Evolutionary conservation across 2,113 vertebrate genomes (phyloP).

Genomic region (Pedetes capensis): DNA sequence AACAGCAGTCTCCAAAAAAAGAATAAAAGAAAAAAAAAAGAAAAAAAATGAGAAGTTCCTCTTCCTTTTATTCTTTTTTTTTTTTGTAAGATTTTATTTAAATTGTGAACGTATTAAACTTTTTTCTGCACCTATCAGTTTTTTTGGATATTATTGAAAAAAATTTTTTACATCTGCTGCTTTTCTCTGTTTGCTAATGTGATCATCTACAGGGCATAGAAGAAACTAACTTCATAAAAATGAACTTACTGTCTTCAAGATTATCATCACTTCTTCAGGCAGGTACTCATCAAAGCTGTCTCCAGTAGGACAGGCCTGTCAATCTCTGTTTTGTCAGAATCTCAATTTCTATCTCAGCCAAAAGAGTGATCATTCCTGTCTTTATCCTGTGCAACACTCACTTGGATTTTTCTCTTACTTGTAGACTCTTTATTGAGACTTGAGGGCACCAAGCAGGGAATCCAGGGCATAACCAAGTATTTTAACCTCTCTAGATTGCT

Average conservation of each 20-base stretch:
- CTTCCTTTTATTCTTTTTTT: neutral
- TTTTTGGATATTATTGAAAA: neutral
- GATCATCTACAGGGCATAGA: neutral
- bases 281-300: conserved; percentile 88
- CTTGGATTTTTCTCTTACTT: neutral
- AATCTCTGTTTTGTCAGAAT: conserved; percentile 96
- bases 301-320: conserved; percentile 89
- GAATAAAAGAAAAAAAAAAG: too few species aligned
- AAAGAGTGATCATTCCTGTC: conserved; percentile 91
- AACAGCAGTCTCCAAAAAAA: neutral
- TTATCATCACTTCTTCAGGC: conserved; percentile 88
- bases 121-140: neutral
- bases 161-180: neutral
- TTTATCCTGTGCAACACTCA: too few species aligned
- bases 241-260: conserved; percentile 90
- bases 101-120: neutral
- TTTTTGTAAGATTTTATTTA: neutral
- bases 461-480: conserved; percentile 90
- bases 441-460: neutral
- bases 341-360: conserved; percentile 89
- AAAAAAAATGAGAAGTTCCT: neutral
- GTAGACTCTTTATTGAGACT: neutral
- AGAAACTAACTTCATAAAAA: conserved; percentile 8
- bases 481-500: conserved; percentile 92
- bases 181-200: neutral